These are phyloP conservation scores for Synergus japonicus DNA, from an alignment of 2,888 invertebrate species.

Conservation along the genomic window DNA sequence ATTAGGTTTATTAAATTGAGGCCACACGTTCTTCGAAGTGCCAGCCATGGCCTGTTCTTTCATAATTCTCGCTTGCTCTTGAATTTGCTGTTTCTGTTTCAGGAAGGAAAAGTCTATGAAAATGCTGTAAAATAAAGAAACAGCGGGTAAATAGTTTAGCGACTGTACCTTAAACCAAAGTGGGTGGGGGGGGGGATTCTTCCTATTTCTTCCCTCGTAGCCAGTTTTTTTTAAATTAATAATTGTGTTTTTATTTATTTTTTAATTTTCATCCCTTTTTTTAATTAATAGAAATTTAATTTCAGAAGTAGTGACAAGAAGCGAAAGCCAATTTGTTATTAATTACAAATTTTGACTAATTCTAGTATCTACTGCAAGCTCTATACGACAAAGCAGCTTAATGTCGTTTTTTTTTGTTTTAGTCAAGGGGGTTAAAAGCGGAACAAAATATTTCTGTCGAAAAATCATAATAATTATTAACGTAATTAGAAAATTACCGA, in stretches of 20 bases:
- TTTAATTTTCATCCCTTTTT: background rate
- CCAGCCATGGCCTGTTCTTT: slow-evolving; percentile 75
- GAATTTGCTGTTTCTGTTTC: slow-evolving; percentile 84
- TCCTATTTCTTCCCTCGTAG: background rate
- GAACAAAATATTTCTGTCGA: too few species aligned
- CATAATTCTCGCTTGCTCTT: slow-evolving; percentile 81
- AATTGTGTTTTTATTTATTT: background rate
- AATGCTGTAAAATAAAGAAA: slow-evolving; percentile 82
- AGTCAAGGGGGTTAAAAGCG: slow-evolving; percentile 16
- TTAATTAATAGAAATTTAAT: background rate
- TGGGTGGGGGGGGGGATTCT: background rate
- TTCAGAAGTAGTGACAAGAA: background rate
- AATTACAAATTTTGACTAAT: slow-evolving; percentile 9
- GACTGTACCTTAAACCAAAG: slow-evolving; percentile 23
- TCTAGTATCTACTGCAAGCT: slow-evolving; percentile 53
- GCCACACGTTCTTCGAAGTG: slow-evolving; percentile 76
- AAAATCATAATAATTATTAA: too few species aligned
- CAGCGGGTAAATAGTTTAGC: slow-evolving; percentile 55
- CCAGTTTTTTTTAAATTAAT: background rate
- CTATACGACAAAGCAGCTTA: slow-evolving; percentile 41
- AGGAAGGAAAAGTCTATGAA: slow-evolving; percentile 91
- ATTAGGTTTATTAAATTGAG: slow-evolving; percentile 76
- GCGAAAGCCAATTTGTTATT: slow-evolving; percentile 47
- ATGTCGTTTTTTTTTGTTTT: slow-evolving; percentile 44
- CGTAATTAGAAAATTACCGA: too few species aligned